phyloP scores from a whole-genome alignment of 2,113 vertebrate species.

The Romanogobio albipinnatus region DNA sequence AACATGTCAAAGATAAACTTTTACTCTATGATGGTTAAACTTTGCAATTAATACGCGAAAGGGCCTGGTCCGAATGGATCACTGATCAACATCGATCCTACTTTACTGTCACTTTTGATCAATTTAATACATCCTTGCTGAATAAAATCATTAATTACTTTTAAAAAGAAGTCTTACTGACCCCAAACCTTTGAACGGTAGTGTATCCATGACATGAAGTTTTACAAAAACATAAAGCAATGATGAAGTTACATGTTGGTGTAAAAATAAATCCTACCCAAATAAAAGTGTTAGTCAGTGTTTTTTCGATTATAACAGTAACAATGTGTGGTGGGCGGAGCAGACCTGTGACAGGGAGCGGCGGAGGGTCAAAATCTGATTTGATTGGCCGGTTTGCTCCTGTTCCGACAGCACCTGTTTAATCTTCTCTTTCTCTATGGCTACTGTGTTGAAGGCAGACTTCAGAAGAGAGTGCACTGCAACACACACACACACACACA shows the following conservation, averaged over 20 bases:
- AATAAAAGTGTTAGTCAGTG: background rate
- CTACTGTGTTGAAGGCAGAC: constrained; percentile 98
- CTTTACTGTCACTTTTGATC: background rate
- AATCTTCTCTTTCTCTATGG: constrained; percentile 98
- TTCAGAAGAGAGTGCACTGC: constrained; percentile 96
- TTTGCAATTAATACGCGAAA: no score
- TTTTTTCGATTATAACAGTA: background rate
- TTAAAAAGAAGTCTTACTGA: background rate
- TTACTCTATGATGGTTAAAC: no score
- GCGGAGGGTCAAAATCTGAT: constrained; percentile 89
- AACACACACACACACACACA: constrained; percentile 35
- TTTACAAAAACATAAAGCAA: background rate
- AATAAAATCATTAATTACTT: background rate
- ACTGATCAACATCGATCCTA: no score
- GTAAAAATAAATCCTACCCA: background rate
- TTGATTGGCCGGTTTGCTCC: constrained; percentile 85
- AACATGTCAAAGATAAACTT: no score
- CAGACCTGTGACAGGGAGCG: constrained; percentile 96
- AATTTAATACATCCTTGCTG: background rate
- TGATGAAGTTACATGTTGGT: background rate
- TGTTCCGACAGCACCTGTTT: constrained; percentile 94
- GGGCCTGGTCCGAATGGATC: no score
- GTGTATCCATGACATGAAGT: background rate
- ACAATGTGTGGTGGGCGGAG: background rate
- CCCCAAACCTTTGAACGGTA: background rate